Conservation (phyloP, 1,140 invertebrate genomes). For the Drosophila ambigua region DNA sequence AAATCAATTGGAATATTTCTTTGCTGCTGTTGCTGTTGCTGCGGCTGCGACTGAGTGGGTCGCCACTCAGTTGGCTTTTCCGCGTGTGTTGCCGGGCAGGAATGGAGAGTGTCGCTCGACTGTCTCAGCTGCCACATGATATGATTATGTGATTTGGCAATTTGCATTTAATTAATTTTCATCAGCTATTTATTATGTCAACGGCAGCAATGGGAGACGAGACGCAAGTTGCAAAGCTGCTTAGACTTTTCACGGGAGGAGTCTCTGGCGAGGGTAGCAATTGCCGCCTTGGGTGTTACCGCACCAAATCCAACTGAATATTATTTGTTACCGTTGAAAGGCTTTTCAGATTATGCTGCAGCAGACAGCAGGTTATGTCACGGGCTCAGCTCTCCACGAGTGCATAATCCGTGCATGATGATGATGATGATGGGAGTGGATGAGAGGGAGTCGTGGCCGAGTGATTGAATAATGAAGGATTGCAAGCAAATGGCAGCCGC, state of each 20-base stretch:
- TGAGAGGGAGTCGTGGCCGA: slow-evolving; percentile 1
- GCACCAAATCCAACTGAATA: slow-evolving; percentile 64
- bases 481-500: slow-evolving; percentile 8
- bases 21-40: not conserved
- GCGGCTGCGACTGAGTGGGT: not conserved
- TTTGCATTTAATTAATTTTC: slow-evolving; percentile 82
- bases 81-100: slow-evolving; percentile 55
- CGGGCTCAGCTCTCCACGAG: slow-evolving; percentile 18
- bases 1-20: slow-evolving; percentile 44
- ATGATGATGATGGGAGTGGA: slow-evolving; percentile 32
- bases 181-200: slow-evolving; percentile 80
- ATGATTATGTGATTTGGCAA: slow-evolving; percentile 81
- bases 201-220: slow-evolving; percentile 31
- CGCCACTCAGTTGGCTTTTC: slow-evolving; percentile 39
- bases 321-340: slow-evolving; percentile 65
- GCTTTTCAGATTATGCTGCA: slow-evolving; percentile 46
- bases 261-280: slow-evolving; percentile 41
- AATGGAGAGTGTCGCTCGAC: slow-evolving; percentile 29
- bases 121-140: slow-evolving; percentile 69
- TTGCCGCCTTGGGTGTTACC: slow-evolving; percentile 50
- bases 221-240: slow-evolving; percentile 9
- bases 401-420: slow-evolving; percentile 46
- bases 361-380: slow-evolving; percentile 42
- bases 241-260: slow-evolving; percentile 46
- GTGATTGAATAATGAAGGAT: slow-evolving; percentile 42